Evolutionary conservation across 2,888 invertebrate species (phyloP).

Genomic region (Thecocarcelia acutangulata): DNA sequence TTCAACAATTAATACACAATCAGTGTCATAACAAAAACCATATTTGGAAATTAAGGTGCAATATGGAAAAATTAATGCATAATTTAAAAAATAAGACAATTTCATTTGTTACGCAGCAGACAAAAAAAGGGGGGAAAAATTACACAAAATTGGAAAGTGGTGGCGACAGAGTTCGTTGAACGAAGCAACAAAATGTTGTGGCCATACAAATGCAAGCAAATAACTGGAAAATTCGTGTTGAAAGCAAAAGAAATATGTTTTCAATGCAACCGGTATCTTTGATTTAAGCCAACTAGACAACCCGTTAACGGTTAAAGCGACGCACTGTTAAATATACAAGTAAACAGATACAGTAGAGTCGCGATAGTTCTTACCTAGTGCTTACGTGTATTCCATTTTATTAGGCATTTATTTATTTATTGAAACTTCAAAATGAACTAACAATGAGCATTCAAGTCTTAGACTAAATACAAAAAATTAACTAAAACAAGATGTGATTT

Average conservation of each 20-base stretch:
- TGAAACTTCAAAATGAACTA: no score
- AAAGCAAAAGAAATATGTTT: slow-evolving; percentile 12
- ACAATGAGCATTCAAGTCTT: no score
- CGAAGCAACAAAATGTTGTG: not conserved
- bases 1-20: slow-evolving; percentile 24
- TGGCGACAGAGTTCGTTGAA: slow-evolving; percentile 26
- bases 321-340: not conserved
- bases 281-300: not conserved
- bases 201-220: not conserved
- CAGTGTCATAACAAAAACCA: not conserved
- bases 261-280: slow-evolving; percentile 3
- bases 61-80: slow-evolving; percentile 28
- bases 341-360: not conserved
- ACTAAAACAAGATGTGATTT: no score
- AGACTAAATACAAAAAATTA: no score
- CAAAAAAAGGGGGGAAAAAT: no score
- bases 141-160: not conserved
- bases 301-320: not conserved
- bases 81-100: slow-evolving; percentile 32
- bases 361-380: not conserved
- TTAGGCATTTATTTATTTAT: no score
- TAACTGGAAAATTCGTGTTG: slow-evolving; percentile 14
- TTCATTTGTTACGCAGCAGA: not conserved
- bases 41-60: slow-evolving; percentile 20
- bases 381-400: not conserved